Conservation (phyloP, 2,113 vertebrate genomes). For the Xenopus borealis region DNA sequence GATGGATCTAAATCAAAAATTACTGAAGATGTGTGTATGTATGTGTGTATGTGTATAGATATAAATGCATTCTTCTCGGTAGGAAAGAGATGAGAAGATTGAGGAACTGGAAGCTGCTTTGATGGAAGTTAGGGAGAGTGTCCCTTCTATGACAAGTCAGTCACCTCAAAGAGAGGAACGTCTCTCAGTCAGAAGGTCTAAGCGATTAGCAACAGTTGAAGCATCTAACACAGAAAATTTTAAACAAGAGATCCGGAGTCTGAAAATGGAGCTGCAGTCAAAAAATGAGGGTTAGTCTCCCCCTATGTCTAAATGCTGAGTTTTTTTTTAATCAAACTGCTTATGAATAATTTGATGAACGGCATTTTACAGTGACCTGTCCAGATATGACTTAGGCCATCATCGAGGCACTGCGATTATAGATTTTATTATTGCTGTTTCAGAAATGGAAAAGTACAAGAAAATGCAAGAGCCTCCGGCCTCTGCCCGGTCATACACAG, state of each 20-base stretch:
- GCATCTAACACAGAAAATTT: conserved; percentile 26
- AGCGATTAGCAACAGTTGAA: conserved; percentile 54
- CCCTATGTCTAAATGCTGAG: too few relatives aligned
- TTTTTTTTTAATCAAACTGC: too few relatives aligned
- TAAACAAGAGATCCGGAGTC: conserved; percentile 52
- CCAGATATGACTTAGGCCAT: too few relatives aligned
- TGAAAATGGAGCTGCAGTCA: conserved; percentile 68
- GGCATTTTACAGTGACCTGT: too few relatives aligned
- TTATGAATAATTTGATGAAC: too few relatives aligned
- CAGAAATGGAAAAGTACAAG: conserved; percentile 78
- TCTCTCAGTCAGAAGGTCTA: conserved; percentile 68
- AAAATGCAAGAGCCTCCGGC: conserved; percentile 70
- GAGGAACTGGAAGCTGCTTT: conserved; percentile 71
- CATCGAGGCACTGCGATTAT: neutral
- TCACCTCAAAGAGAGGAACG: conserved; percentile 37
- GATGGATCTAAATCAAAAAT: neutral
- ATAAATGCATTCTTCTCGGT: neutral
- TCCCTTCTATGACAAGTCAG: conserved; percentile 9
- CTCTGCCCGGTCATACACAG: conserved; percentile 65
- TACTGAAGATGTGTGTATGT: too few relatives aligned
- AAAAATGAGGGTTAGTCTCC: conserved; percentile 65
- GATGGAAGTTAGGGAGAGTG: conserved; percentile 57
- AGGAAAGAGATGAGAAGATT: conserved; percentile 88
- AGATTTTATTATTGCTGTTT: neutral
- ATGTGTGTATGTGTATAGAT: too few relatives aligned